Percentiles rank a stretch among this genome's conserved stretches.
Evolutionary conservation across 2,113 vertebrate genomes (phyloP).

Genomic region (Misgurnus mizolepis): DNA sequence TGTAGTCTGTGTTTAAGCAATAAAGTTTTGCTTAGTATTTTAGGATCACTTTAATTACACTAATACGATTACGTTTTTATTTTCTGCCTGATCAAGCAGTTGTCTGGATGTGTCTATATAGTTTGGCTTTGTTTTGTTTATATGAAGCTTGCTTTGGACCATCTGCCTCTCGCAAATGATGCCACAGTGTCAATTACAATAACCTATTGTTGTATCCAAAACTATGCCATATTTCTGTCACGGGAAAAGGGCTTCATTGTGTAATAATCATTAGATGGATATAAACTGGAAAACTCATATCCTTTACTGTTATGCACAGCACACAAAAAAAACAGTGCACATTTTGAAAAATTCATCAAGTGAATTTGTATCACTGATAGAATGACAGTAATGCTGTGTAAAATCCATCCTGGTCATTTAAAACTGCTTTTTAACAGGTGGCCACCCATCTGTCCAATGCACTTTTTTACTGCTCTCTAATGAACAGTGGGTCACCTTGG

Average conservation of each 20-base stretch:
- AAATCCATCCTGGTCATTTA: conserved; percentile 1
- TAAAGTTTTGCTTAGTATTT: neutral
- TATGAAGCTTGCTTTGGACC: conserved; percentile 9
- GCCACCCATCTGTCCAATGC: conserved; percentile 25
- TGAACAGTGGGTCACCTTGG: conserved; percentile 21
- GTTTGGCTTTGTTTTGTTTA: conserved; percentile 34
- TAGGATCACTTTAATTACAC: conserved; percentile 22
- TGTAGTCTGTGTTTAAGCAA: conserved; percentile 2
- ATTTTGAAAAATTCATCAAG: neutral
- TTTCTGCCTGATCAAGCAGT: conserved; percentile 28
- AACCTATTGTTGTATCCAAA: conserved; percentile 37
- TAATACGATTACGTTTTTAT: neutral
- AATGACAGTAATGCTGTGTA: conserved; percentile 22
- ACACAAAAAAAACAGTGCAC: neutral
- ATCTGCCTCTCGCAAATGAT: conserved; percentile 55
- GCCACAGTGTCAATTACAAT: conserved; percentile 24
- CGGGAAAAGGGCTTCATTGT: neutral
- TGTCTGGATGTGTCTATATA: neutral
- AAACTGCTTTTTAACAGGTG: conserved; percentile 37
- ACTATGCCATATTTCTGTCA: conserved; percentile 33
- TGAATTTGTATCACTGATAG: neutral
- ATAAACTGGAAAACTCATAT: neutral
- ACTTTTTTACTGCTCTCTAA: conserved; percentile 1
- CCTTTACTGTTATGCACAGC: too few relatives aligned
- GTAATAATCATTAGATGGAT: neutral